Evolutionary conservation across 2,797 vertebrate species (phyloP), one percentile per base, ranked within the genome.

Genomic region (Amphiprion clarkii): DNA sequence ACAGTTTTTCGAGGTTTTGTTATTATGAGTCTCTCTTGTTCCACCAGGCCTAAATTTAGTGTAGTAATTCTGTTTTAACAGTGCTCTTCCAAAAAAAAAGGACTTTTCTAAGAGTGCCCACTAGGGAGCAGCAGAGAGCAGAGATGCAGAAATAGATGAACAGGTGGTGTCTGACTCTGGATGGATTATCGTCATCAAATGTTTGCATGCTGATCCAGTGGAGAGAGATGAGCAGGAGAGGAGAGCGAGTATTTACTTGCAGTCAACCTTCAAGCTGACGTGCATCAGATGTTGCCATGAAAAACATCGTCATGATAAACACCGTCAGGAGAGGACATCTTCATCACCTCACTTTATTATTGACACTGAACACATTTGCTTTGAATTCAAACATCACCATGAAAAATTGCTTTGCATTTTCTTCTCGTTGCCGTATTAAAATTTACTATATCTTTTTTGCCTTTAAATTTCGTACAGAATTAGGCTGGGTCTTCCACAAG

Each of bases 101-200:
- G n/a, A 16, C 25, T 27, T 67, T 57, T 71, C 33, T 57, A 19
- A 17, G 29, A 55, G 52, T 58, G 70, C 56, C 82, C 93, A 91
- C 71, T 81, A 87, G 90, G 70, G 29, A 23, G 79, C 79, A 91
- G 85, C 67, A 88, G 72, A 85, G 79, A 86, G 78, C 82, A 67
- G 53, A 14, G 49, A 64, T 73, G 29, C n/a, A 53, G 29, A 83
- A 85, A 85, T 65, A 8, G 46, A 62, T 75, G 83, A 90, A 88
- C 91, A 91, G 89, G 89, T 92, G 92, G 88, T 74, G 79, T 75
- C 64, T 74, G 77, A 76, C 55, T 87, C 60, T 56, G 70, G 48
- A 62, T 59, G 86, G 90, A 92, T 93, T 90, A 93, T 86, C 66
- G 58, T 79, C 73, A 79, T 71, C 63, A 67, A 52, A 77, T 64